Base-by-base conservation (phyloP, 2,797 vertebrate species). In the Steatocranus sp. region DNA sequence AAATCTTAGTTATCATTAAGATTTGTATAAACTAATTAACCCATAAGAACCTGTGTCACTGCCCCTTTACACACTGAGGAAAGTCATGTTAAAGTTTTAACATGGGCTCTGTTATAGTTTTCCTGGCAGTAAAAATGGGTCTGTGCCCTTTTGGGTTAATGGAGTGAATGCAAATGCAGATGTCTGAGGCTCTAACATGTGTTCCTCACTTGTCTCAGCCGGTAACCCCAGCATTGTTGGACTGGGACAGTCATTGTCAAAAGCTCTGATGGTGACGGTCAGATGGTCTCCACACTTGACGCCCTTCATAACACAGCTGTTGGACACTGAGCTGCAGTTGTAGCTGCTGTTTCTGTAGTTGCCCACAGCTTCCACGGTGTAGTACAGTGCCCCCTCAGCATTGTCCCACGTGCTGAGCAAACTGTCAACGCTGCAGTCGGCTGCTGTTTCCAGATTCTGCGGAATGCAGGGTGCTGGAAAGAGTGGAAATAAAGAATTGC, bases 401-500 rank as follows among this genome's bases (percentile, higher is more conserved):
- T 78, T 27, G 48, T 96, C 91, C 97, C 97, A 97, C 8, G 77
- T 95, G 85, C 91, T 95, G n/a, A 88, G 89, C 79, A 97, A 38
- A 25, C 81, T 11, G 6, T 94, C 79, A 0, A 93, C 83, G 4
- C 79, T 30, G 83, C 96, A 97, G 49, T 94, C 68, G 1, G 89
- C 58, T 7, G 70, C 82, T 2, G 95, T 94, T 61, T 83, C 50
- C 86, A 97, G 18, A 75, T 96, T 96, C n/a, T 80, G 49, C 1
- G 96, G 95, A 32, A 94, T 92, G 68, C 97, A 97, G 2, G 97
- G 97, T 11, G 96, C 97, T 97, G 91, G 54, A 84, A 46, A 81
- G n/a, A 80, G 5, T n/a, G 8, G 2, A 25, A 23, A 58, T 8
- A 5, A 76, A 18, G 3, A 17, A 73, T 81, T 30, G 25, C 11